Evolutionary conservation across 2,113 vertebrate genomes (phyloP).

Genomic region (Cryptotis parvus): DNA sequence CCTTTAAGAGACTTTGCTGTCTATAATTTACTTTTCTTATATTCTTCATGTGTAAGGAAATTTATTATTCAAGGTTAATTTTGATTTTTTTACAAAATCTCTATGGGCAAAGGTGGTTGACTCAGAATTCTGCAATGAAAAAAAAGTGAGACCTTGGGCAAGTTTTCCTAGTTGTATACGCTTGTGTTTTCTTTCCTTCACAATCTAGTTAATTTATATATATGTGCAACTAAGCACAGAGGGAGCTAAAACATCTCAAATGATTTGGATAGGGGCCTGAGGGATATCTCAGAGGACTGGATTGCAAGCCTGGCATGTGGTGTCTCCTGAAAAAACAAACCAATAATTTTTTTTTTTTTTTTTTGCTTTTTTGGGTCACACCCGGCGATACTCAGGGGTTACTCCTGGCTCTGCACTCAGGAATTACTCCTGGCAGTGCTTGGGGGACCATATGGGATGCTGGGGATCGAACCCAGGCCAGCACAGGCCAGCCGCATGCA

Average conservation of each 20-base stretch:
- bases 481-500: too few species aligned
- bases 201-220: not conserved
- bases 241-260: not conserved
- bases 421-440: too few species aligned
- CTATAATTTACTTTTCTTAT: not conserved
- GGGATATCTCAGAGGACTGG: too few species aligned
- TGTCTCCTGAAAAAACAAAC: too few species aligned
- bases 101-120: not conserved
- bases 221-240: not conserved
- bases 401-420: too few species aligned
- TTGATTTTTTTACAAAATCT: too few species aligned
- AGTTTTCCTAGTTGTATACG: conserved; percentile 28
- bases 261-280: not conserved
- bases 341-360: too few species aligned
- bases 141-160: not conserved
- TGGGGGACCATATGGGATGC: too few species aligned
- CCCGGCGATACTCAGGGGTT: too few species aligned
- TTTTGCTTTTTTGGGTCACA: too few species aligned
- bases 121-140: not conserved
- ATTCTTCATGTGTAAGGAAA: not conserved
- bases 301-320: too few species aligned
- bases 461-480: too few species aligned
- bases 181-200: conserved; percentile 6
- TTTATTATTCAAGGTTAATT: not conserved
- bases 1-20: not conserved